Evolutionary conservation across 37 sponge, comb jelly and placozoan genomes (phyloP), one percentile per base, ranked within the genome.

Genomic region (Spongia lamella): DNA sequence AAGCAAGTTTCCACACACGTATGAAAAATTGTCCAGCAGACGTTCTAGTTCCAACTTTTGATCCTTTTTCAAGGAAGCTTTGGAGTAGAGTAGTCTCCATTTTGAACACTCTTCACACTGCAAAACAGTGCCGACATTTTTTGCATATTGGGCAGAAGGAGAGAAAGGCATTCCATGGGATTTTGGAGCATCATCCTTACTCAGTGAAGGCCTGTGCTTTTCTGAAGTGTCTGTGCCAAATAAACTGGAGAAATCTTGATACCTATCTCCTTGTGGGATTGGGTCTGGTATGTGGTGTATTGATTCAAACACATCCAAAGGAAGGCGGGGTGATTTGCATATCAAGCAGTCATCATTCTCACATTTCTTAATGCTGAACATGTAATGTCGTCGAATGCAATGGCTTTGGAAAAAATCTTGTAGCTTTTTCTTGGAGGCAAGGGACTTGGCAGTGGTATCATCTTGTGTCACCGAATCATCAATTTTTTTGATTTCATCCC

Each of bases 81-180:
- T 81, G 53, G 67, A 21, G 40, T 81, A 81, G 3, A 81, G 17
- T 4, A 81, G 56, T 34, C 82, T 61, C 66, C 74, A 74, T 65
- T 82, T 82, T 4, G 50, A 52, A 60, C 83, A 73, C 66, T 73
- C 83, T 22, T 34, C 47, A 53, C 76, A 75, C 38, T 75, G 20
- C 21, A 61, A 26, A 7, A 61, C 50, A 66, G 36, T 34, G 61
- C 61, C 61, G 20, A 75, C 76, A 75, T 61, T 61, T 22, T 75
- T 61, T 66, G 76, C 76, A 35, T 30, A 75, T 75, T 75, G 76
- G 20, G 60, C 62, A 75, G 40, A 38, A 64, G 76, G 76, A 38
- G 62, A 22, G 27, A 75, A 75, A 43, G 63, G 76, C 76, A 75
- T 75, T 5, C 63, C 76, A 71, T 75, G 62, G 25, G 33, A 34